These are phyloP conservation scores for Drosophila santomea DNA, from an alignment of 1,140 invertebrate genomes.

Conservation along the genomic window DNA sequence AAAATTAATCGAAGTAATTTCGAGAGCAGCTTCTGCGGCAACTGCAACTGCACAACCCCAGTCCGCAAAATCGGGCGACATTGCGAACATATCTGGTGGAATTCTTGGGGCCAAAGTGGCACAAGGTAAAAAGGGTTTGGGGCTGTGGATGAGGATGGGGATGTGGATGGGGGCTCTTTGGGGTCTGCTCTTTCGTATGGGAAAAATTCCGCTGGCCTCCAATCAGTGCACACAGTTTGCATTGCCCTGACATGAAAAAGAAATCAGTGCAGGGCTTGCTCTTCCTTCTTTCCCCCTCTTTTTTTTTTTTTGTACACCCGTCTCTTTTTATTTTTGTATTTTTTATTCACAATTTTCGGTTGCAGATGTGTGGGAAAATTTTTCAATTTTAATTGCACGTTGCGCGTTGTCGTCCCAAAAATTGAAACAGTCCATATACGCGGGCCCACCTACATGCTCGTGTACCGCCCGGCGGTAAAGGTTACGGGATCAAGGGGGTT, in stretches of 20 bases:
- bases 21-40: constrained; percentile 23
- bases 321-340: background rate
- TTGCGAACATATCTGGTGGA: constrained; percentile 72
- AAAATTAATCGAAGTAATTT: constrained; percentile 83
- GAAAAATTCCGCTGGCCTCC: constrained; percentile 81
- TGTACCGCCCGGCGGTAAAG: constrained; percentile 5
- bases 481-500: constrained; percentile 8
- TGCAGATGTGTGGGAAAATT: constrained; percentile 82
- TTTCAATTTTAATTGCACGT: constrained; percentile 83
- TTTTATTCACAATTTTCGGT: constrained; percentile 52
- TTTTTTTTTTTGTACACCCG: background rate
- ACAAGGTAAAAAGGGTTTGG: constrained; percentile 66
- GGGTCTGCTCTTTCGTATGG: constrained; percentile 47
- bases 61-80: constrained; percentile 53
- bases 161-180: background rate
- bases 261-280: constrained; percentile 68
- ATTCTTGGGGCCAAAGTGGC: constrained; percentile 77
- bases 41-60: background rate
- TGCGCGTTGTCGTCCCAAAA: constrained; percentile 56
- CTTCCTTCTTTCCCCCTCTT: background rate
- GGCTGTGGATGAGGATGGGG: background rate
- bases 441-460: constrained; percentile 49
- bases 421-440: constrained; percentile 55
- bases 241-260: constrained; percentile 80
- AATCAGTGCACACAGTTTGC: constrained; percentile 77